Evolutionary conservation across 23 tunicate species (phyloP).

Genomic region (Phallusia fumigata): DNA sequence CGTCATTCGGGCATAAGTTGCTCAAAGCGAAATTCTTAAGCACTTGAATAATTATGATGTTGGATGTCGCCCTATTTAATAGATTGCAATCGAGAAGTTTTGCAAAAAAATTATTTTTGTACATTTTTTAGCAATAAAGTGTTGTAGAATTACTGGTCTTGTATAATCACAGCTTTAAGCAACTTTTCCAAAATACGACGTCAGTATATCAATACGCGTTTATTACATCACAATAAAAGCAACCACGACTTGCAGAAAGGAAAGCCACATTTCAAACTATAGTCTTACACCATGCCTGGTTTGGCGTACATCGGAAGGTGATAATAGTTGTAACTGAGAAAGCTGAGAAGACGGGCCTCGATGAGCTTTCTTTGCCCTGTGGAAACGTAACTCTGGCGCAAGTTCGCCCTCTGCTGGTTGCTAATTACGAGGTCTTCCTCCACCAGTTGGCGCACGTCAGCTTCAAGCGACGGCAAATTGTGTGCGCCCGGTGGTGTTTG

Average conservation of each 20-base stretch:
- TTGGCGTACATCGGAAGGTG: conserved; percentile 97
- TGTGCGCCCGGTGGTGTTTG: conserved; percentile 53
- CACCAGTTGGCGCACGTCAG: conserved; percentile 57
- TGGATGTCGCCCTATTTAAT: too few relatives aligned
- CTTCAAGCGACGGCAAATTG: conserved; percentile 72
- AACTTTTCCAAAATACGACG: too few relatives aligned
- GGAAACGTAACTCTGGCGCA: conserved; percentile 38
- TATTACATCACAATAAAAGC: neutral
- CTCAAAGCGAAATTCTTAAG: too few relatives aligned
- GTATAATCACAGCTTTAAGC: too few relatives aligned
- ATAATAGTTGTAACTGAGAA: conserved; percentile 84
- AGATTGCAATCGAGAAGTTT: too few relatives aligned
- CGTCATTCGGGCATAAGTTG: too few relatives aligned
- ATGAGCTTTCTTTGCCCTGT: conserved; percentile 55
- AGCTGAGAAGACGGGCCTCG: conserved; percentile 76
- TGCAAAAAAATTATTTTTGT: too few relatives aligned
- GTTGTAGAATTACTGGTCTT: too few relatives aligned
- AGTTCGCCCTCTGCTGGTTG: conserved; percentile 44
- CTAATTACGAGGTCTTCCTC: conserved; percentile 69
- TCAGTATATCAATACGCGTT: too few relatives aligned
- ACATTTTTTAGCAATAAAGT: too few relatives aligned
- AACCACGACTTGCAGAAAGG: neutral
- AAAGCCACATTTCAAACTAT: neutral
- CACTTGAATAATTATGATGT: too few relatives aligned
- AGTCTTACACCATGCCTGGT: conserved; percentile 84